phyloP scores from a whole-genome alignment of 2,113 vertebrate species.

The Colistium nudipinnis region DNA sequence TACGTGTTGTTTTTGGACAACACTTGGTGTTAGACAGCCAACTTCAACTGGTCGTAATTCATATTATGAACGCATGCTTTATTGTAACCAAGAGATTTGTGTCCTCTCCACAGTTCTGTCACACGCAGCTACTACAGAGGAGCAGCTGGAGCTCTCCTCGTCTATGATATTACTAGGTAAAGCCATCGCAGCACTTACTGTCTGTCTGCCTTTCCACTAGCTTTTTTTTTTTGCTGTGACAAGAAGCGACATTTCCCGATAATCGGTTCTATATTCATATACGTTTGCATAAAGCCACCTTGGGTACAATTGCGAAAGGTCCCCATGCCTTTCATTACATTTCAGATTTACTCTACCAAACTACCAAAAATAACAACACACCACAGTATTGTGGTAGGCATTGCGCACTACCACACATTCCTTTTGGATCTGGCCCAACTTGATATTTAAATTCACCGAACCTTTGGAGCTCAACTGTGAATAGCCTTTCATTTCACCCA shows the following conservation, averaged over 20 bases:
- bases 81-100: constrained; percentile 1
- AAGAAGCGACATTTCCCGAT: background rate
- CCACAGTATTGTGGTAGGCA: background rate
- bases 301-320: no score
- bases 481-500: background rate
- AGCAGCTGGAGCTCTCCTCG: constrained; percentile 90
- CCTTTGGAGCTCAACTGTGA: constrained; percentile 1
- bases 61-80: background rate
- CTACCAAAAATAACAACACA: background rate
- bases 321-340: background rate
- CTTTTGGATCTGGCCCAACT: background rate
- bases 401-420: background rate
- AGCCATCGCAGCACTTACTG: background rate
- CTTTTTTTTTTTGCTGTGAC: background rate
- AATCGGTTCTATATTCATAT: no score
- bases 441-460: constrained; percentile 18
- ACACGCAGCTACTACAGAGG: constrained; percentile 95
- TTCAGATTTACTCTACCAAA: background rate
- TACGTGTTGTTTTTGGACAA: background rate
- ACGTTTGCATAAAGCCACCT: no score
- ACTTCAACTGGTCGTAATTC: background rate
- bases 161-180: constrained; percentile 94
- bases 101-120: constrained; percentile 83
- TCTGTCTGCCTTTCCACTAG: background rate
- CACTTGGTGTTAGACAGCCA: background rate